phyloP scores from a whole-genome alignment of 53 echinoderm and acorn worm genomes.

The Zoroaster sp. region DNA sequence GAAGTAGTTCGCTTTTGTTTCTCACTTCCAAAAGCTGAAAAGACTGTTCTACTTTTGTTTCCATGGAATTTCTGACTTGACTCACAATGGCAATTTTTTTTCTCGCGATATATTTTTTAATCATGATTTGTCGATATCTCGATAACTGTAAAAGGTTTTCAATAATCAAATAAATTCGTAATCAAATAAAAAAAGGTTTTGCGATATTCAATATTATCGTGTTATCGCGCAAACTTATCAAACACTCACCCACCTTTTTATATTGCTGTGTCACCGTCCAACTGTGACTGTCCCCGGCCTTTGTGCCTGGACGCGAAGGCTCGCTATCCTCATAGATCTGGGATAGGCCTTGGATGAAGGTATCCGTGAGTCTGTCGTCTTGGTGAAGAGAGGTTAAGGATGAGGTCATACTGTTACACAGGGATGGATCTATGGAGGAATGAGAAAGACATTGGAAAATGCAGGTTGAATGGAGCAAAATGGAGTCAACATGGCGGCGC shows the following conservation, averaged over 20 bases:
- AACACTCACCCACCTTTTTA: slow-evolving; percentile 8
- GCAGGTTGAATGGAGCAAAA: too few species aligned
- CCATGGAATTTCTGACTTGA: too few species aligned
- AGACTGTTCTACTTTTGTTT: too few species aligned
- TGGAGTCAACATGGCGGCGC: too few species aligned
- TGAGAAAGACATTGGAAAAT: too few species aligned
- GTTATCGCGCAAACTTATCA: not conserved
- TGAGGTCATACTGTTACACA: slow-evolving; percentile 24
- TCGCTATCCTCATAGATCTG: slow-evolving; percentile 57
- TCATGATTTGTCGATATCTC: too few species aligned
- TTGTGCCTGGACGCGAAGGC: slow-evolving; percentile 46
- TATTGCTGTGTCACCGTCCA: slow-evolving; percentile 54
- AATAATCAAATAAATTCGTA: not conserved
- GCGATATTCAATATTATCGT: too few species aligned
- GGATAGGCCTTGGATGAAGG: slow-evolving; percentile 20
- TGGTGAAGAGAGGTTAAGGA: slow-evolving; percentile 37
- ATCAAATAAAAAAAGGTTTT: not conserved
- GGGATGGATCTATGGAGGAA: not conserved
- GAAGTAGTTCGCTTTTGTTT: too few species aligned
- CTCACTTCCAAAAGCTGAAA: too few species aligned
- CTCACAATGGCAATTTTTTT: too few species aligned
- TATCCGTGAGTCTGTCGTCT: slow-evolving; percentile 16
- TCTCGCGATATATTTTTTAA: too few species aligned
- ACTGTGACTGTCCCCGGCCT: slow-evolving; percentile 21
- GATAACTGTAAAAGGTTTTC: too few species aligned